Percentiles rank a stretch among this genome's conserved stretches.
Evolutionary conservation across 2,113 vertebrate genomes (phyloP).

Genomic region (Ptyas mucosa): DNA sequence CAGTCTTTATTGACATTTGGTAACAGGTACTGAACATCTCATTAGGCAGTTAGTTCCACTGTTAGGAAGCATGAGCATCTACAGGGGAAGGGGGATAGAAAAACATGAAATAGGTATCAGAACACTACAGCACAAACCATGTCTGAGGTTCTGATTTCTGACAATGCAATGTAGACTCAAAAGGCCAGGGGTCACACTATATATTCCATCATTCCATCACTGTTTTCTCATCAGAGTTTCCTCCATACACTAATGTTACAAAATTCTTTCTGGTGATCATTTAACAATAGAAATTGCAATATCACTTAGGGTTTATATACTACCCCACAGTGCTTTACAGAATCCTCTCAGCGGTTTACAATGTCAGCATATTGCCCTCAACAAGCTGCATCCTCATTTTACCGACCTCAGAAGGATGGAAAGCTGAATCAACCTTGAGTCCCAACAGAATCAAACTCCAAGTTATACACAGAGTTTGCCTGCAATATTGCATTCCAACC

Average conservation of each 20-base stretch:
- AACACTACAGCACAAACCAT: neutral
- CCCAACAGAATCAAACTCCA: too few relatives aligned
- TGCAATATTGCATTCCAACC: too few relatives aligned
- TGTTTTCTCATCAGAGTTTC: neutral
- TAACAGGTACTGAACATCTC: neutral
- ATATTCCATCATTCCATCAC: neutral
- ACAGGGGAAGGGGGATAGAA: neutral
- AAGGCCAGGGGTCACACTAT: neutral
- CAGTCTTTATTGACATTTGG: neutral
- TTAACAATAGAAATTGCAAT: neutral
- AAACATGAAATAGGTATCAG: neutral
- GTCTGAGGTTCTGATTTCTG: neutral
- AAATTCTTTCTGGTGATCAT: neutral
- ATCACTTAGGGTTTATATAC: too few relatives aligned
- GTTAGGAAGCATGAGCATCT: neutral
- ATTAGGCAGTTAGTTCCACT: neutral
- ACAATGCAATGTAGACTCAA: neutral
- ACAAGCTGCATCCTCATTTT: too few relatives aligned
- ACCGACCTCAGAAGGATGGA: too few relatives aligned
- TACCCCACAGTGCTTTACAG: too few relatives aligned
- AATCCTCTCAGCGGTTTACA: too few relatives aligned
- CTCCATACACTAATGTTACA: neutral
- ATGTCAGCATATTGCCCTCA: too few relatives aligned
- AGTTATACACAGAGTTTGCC: too few relatives aligned
- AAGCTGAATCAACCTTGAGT: too few relatives aligned